Evolutionary conservation across 2,113 vertebrate species (phyloP), one percentile per base, ranked within the genome.

Genomic region (Corythoichthys haematopterus): DNA sequence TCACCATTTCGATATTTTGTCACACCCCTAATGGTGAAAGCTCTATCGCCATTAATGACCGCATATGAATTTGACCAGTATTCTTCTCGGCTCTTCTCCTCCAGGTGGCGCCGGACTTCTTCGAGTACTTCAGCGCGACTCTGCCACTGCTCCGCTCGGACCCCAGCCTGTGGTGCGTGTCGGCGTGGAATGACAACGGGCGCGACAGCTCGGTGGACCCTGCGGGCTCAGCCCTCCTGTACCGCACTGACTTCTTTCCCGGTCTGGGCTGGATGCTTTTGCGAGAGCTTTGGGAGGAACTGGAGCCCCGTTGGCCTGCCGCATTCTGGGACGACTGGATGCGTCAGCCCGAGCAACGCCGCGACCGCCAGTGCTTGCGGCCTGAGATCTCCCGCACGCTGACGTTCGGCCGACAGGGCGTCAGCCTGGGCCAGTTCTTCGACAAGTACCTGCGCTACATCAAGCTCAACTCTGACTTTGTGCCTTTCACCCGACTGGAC

Each of bases 271-370:
- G 97, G 97, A 74, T 99, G 80, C 74, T 99, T 2, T 13, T 94
- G 20, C 87, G 81, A 0, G 93, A 95, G 2, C 72, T 93, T 0
- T 99, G 97, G 97, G 92, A 93, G 0, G 97, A 99, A 50, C 70
- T 99, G 20, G 97, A 97, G 66, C 94, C 95, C 36, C 96, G 96
- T 48, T 99, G 97, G 96, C 96, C 96, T 0, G 78, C 80, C 2
- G 91, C 96, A 0, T 99, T 99, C 59, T 99, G 97, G 96, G 97
- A 99, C 0, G 97, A 99, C 77, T 99, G 97, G 97, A 94, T 98
- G 93, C 85, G 97, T 0, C 88, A 92, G 1, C 95, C 95, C 0
- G 94, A 94, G 51, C 97, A 98, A 63, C 91, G 96, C 0, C 90
- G 84, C 0, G 84, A 82, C 0, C 92, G 95, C 0, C 91, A 94